Percentiles rank a stretch among this genome's conserved stretches.
phyloP scores from a whole-genome alignment of 2,113 vertebrate genomes.

The Thomomys bottae region DNA sequence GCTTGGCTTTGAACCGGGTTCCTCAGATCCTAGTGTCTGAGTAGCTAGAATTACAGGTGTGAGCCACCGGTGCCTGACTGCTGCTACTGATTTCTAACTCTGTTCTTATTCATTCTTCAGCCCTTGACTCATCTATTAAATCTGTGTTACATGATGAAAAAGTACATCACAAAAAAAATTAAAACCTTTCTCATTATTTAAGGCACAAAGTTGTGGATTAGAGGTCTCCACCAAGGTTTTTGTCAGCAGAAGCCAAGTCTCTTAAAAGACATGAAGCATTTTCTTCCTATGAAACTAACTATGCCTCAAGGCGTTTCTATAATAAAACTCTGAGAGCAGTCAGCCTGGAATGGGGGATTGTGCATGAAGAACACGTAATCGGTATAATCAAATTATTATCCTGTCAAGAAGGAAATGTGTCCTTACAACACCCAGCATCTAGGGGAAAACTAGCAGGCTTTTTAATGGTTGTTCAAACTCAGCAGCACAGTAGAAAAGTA shows the following conservation, averaged over 20 bases:
- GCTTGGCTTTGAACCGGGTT: too few relatives aligned
- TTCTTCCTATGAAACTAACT: constrained; percentile 62
- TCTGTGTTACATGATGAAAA: background rate
- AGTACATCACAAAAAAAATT: background rate
- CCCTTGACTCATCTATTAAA: background rate
- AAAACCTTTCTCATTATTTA: background rate
- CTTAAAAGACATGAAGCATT: constrained; percentile 50
- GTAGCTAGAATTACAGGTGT: too few relatives aligned
- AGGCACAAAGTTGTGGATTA: constrained; percentile 18
- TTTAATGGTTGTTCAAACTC: background rate
- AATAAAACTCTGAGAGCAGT: constrained; percentile 75
- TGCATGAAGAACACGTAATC: constrained; percentile 71
- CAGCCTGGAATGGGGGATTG: constrained; percentile 42
- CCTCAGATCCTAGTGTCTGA: too few relatives aligned
- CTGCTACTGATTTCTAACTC: background rate
- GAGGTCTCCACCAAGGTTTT: background rate
- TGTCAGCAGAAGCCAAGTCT: constrained; percentile 50
- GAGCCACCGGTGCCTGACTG: too few relatives aligned
- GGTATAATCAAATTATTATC: constrained; percentile 79
- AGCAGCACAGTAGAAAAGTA: background rate
- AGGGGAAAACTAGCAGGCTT: constrained; percentile 50
- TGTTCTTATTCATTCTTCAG: background rate
- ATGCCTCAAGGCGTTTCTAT: constrained; percentile 75
- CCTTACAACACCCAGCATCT: constrained; percentile 56
- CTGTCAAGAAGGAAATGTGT: constrained; percentile 75